These are phyloP conservation scores for Eupithecia subumbrata DNA, from an alignment of 2,888 invertebrate species.

Conservation along the genomic window DNA sequence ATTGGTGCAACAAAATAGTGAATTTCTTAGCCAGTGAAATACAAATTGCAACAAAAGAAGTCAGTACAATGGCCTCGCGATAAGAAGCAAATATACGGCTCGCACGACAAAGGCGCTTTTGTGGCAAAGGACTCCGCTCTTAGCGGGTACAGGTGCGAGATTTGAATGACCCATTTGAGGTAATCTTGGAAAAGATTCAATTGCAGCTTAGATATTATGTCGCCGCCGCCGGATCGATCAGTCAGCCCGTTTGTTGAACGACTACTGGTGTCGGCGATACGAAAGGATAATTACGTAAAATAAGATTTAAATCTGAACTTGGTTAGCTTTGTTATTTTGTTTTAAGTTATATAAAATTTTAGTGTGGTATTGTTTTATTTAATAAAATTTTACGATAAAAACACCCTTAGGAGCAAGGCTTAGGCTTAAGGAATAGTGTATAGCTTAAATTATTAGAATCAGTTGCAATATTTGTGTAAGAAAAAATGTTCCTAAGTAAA, in stretches of 20 bases:
- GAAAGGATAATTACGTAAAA: too few species aligned
- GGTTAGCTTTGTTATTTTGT: too few species aligned
- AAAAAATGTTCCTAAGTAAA: too few species aligned
- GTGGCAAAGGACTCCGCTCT: background rate
- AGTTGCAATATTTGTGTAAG: too few species aligned
- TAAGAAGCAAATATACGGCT: conserved; percentile 7
- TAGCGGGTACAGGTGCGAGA: background rate
- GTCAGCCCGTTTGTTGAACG: background rate
- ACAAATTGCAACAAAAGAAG: conserved; percentile 1
- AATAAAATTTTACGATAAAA: too few species aligned
- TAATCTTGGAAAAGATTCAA: conserved; percentile 2
- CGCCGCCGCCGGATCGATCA: background rate
- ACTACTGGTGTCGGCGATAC: background rate
- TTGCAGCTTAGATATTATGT: background rate
- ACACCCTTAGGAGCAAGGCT: too few species aligned
- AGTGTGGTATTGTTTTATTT: too few species aligned
- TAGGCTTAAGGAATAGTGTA: too few species aligned
- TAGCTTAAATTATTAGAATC: too few species aligned
- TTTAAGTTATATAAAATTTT: too few species aligned
- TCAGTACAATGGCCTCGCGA: conserved; percentile 1
- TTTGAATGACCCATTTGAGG: conserved; percentile 4
- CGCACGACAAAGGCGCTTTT: background rate
- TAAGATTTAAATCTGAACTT: too few species aligned
- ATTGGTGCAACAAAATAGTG: background rate
- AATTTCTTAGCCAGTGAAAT: background rate